These are phyloP conservation scores for Chamaea fasciata DNA, from an alignment of 2,113 vertebrate species.

Conservation along the genomic window DNA sequence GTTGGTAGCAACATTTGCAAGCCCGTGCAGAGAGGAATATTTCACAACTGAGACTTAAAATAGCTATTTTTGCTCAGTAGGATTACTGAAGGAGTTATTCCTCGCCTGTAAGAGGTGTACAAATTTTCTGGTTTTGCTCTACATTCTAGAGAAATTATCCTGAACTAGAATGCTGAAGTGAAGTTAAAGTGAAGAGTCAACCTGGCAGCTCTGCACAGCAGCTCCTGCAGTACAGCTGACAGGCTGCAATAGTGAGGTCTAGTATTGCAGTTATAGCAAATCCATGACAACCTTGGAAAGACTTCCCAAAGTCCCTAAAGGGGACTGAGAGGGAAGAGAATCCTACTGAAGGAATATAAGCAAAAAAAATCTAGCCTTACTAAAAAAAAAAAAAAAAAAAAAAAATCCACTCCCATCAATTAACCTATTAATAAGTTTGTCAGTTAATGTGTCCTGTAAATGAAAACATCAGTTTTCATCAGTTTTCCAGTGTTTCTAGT, in stretches of 20 bases:
- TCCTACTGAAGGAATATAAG: not conserved
- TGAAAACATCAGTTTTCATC: not conserved
- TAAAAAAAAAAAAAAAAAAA: not conserved
- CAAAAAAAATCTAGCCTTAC: not conserved
- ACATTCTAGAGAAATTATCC: not conserved
- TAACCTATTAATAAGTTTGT: not conserved
- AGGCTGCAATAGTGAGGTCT: not conserved
- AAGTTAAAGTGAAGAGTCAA: not conserved
- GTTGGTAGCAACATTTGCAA: not conserved
- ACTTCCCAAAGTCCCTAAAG: not conserved
- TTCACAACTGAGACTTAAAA: not conserved
- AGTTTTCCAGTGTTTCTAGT: not conserved
- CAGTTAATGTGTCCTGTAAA: not conserved
- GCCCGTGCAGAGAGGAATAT: not conserved
- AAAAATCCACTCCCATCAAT: not conserved
- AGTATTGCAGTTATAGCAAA: not conserved
- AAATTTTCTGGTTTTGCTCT: not conserved
- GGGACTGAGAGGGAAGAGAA: not conserved
- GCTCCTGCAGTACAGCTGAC: not conserved
- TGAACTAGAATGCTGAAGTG: not conserved
- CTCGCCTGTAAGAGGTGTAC: not conserved
- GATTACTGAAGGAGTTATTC: not conserved
- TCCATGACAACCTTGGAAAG: not conserved
- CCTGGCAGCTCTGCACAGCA: not conserved
- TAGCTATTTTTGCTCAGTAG: not conserved